Percentiles rank a stretch among this genome's conserved stretches.
Conservation (phyloP, 2,113 vertebrate genomes). For the Psilopogon haemacephalus region DNA sequence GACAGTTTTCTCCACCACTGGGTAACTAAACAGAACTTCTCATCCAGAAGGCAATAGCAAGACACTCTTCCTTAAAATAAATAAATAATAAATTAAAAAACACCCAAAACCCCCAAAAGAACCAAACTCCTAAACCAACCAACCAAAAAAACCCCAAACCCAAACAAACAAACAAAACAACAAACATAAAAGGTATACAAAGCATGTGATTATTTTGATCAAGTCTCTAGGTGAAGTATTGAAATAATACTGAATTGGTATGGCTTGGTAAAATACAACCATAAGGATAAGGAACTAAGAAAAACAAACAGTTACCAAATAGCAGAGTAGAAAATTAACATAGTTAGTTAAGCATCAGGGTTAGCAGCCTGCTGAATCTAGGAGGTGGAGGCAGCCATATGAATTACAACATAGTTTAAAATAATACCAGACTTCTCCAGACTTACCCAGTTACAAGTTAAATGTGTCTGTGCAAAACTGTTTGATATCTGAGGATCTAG, state of each 20-base stretch:
- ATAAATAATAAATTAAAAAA: no score
- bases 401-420: not conserved
- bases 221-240: not conserved
- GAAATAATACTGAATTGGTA: not conserved
- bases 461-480: not conserved
- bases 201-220: not conserved
- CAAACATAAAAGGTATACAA: not conserved
- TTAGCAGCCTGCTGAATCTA: not conserved
- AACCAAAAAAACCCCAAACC: no score
- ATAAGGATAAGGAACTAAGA: not conserved
- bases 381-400: not conserved
- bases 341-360: not conserved
- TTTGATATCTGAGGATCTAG: not conserved
- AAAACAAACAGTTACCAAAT: not conserved
- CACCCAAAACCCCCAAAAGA: no score
- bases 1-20: not conserved
- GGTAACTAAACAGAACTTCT: not conserved
- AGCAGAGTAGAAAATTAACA: not conserved
- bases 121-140: no score
- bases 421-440: not conserved
- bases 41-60: not conserved
- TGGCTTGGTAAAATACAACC: not conserved
- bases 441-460: not conserved
- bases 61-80: not conserved
- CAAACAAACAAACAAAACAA: no score